phyloP scores from a whole-genome alignment of 2,797 vertebrate species.

The Thripadectes ignobilis region DNA sequence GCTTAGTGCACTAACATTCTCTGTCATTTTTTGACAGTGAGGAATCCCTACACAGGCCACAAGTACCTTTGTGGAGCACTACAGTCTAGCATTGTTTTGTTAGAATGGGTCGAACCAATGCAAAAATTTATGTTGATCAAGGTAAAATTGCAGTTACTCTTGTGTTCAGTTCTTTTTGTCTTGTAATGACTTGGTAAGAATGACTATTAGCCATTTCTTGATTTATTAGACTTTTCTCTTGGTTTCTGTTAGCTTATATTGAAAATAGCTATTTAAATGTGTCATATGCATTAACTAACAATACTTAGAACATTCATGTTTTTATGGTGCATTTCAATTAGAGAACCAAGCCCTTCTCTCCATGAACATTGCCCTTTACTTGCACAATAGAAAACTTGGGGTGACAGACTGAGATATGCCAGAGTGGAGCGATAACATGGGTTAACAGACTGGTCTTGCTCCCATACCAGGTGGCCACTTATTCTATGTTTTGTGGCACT shows the following conservation, averaged over 20 bases:
- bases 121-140: slow-evolving; percentile 97
- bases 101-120: slow-evolving; percentile 97
- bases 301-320: neutral
- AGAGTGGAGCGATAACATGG: neutral
- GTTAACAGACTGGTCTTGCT: neutral
- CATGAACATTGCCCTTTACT: neutral
- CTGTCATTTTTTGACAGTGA: slow-evolving; percentile 79
- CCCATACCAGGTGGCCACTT: neutral
- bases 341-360: neutral
- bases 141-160: slow-evolving; percentile 71
- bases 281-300: neutral
- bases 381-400: neutral
- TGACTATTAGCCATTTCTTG: neutral
- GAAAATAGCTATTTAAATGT: neutral
- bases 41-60: slow-evolving; percentile 93
- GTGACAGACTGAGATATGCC: neutral
- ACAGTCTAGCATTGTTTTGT: slow-evolving; percentile 91
- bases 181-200: neutral
- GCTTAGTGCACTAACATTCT: neutral
- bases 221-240: neutral
- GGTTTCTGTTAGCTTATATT: neutral
- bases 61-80: slow-evolving; percentile 95
- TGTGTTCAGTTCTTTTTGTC: neutral
- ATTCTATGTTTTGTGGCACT: neutral
- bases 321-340: neutral